Percentiles rank a stretch among this genome's conserved stretches.
These are phyloP conservation scores for Odobenus rosmarus DNA, from an alignment of 2,113 vertebrate species.

Conservation along the genomic window DNA sequence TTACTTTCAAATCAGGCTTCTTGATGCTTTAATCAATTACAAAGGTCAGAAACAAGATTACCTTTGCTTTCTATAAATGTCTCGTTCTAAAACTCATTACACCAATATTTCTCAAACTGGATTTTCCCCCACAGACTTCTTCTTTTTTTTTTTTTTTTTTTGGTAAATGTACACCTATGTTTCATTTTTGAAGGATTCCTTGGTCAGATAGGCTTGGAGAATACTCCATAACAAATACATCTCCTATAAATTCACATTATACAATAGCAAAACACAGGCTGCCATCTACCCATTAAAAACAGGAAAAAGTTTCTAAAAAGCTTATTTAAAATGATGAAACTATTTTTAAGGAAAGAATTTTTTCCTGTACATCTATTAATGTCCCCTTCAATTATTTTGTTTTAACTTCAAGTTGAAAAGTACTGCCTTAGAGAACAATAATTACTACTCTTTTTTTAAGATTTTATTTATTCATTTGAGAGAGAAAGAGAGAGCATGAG, in stretches of 20 bases:
- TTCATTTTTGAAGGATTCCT: conserved; percentile 5
- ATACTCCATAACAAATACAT: not conserved
- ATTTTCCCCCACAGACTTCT: not conserved
- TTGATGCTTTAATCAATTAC: not conserved
- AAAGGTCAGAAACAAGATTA: not conserved
- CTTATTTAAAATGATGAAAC: not conserved
- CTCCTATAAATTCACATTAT: not conserved
- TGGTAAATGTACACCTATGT: not conserved
- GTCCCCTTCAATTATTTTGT: not conserved
- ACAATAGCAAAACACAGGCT: not conserved
- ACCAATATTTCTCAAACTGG: not conserved
- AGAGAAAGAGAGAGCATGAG: not conserved
- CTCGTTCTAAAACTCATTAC: not conserved
- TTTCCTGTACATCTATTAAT: not conserved
- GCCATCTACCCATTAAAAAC: not conserved
- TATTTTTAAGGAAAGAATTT: not conserved
- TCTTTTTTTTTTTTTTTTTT: not conserved
- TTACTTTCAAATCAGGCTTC: not conserved
- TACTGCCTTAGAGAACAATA: not conserved
- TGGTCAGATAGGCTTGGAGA: not conserved
- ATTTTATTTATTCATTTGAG: not conserved
- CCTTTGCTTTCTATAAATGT: not conserved
- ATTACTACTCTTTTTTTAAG: not conserved
- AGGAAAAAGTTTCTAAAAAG: not conserved
- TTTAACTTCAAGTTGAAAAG: not conserved